phyloP scores from a whole-genome alignment of 1,140 invertebrate species.

The Rhopalosiphum padi region DNA sequence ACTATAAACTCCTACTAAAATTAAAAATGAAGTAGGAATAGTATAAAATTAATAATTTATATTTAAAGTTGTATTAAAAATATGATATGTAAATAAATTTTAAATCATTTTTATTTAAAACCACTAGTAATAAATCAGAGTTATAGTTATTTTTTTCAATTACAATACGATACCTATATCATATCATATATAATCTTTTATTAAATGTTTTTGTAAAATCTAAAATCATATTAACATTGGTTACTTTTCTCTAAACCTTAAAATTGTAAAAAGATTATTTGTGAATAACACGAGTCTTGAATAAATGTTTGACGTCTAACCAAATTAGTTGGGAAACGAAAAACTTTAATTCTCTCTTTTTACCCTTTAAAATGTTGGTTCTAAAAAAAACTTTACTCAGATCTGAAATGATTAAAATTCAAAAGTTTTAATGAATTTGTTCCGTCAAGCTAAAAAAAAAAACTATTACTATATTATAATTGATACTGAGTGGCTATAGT shows the following conservation, averaged over 20 bases:
- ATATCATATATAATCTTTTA: not conserved
- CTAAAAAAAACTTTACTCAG: not conserved
- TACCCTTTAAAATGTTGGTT: not conserved
- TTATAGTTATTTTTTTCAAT: too few species aligned
- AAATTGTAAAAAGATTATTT: not conserved
- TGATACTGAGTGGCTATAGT: slow-evolving; percentile 3
- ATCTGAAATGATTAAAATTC: slow-evolving; percentile 38
- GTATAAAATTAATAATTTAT: not conserved
- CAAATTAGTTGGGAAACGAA: not conserved
- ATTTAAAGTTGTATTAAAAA: not conserved
- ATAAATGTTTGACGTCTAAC: not conserved
- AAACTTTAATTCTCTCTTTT: not conserved
- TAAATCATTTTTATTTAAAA: not conserved
- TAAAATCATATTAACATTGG: not conserved
- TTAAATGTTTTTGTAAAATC: not conserved
- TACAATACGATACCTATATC: too few species aligned
- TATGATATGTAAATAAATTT: not conserved
- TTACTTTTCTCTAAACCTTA: not conserved
- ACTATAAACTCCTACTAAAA: not conserved
- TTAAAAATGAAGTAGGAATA: not conserved
- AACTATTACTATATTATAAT: not conserved
- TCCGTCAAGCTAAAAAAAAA: slow-evolving; percentile 7
- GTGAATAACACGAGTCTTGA: not conserved
- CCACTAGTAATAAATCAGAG: not conserved
- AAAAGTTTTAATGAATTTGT: slow-evolving; percentile 48